Conservation (phyloP, 2,888 invertebrate species). For the Archips crataeganus region DNA sequence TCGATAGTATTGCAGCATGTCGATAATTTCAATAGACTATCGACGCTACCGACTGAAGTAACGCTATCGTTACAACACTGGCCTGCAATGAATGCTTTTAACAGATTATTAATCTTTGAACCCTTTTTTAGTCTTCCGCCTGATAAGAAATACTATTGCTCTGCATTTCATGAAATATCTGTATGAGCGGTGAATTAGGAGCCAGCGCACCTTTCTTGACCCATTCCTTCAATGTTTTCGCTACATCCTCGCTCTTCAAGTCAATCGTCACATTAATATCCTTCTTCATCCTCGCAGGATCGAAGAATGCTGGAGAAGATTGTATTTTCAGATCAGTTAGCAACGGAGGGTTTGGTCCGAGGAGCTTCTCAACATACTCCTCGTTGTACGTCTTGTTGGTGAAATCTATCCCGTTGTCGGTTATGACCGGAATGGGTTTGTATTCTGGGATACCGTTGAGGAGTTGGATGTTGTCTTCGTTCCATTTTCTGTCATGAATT, state of each 20-base stretch:
- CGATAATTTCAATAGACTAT: too few species aligned
- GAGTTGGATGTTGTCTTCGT: slow-evolving; percentile 55
- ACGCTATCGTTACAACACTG: too few species aligned
- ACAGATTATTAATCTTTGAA: background rate
- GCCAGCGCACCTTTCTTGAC: slow-evolving; percentile 59
- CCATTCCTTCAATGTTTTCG: slow-evolving; percentile 62
- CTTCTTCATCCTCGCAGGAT: slow-evolving; percentile 56
- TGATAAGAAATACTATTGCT: slow-evolving; percentile 54
- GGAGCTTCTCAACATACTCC: slow-evolving; percentile 59
- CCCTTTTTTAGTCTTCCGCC: slow-evolving; percentile 8
- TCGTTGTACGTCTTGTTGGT: slow-evolving; percentile 63
- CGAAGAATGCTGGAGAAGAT: slow-evolving; percentile 57
- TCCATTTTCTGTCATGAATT: slow-evolving; percentile 56
- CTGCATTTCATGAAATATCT: slow-evolving; percentile 63
- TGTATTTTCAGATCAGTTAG: slow-evolving; percentile 63
- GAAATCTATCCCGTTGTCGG: slow-evolving; percentile 68
- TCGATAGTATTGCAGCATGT: too few species aligned
- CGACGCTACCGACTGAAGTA: too few species aligned
- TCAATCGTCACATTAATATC: slow-evolving; percentile 59
- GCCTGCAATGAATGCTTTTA: too few species aligned
- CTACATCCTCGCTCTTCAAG: slow-evolving; percentile 63
- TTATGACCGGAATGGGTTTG: slow-evolving; percentile 57
- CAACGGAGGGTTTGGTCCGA: slow-evolving; percentile 70
- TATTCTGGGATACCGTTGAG: slow-evolving; percentile 60
- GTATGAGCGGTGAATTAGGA: slow-evolving; percentile 66